Conservation (phyloP, 2,113 vertebrate genomes). For the Coptodon bakossiorum region DNA sequence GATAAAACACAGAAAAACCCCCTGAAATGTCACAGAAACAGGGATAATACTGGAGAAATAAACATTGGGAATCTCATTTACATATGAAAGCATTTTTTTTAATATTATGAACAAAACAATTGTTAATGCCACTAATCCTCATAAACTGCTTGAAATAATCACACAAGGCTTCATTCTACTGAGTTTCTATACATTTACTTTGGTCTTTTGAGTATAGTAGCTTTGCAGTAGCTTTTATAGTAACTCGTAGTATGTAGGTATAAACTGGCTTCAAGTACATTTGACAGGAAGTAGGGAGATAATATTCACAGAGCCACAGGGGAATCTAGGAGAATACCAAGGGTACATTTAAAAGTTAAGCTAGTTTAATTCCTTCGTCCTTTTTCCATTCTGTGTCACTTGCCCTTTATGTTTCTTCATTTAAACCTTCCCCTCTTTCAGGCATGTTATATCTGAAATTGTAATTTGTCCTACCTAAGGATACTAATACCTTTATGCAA, state of each 20-base stretch:
- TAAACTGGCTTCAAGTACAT: neutral
- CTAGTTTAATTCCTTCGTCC: neutral
- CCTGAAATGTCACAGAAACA: neutral
- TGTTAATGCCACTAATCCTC: neutral
- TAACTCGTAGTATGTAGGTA: neutral
- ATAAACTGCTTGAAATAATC: neutral
- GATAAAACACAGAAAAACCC: neutral
- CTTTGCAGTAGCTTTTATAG: neutral
- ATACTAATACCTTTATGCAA: constrained; percentile 21
- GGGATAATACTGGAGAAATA: neutral
- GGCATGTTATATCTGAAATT: neutral
- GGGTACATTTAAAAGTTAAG: neutral
- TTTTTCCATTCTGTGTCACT: neutral
- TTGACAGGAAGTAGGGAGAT: neutral
- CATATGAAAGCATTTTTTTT: neutral
- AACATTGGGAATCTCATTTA: neutral
- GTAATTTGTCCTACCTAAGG: neutral
- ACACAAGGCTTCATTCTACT: neutral
- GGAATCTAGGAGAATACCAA: neutral
- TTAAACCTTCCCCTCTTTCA: neutral
- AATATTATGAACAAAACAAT: neutral
- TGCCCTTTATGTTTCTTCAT: neutral
- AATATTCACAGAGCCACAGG: neutral
- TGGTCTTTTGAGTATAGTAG: neutral
- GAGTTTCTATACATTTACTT: neutral